These are phyloP conservation scores for Otocyon megalotis DNA, from an alignment of 2,113 vertebrate genomes.

Conservation along the genomic window DNA sequence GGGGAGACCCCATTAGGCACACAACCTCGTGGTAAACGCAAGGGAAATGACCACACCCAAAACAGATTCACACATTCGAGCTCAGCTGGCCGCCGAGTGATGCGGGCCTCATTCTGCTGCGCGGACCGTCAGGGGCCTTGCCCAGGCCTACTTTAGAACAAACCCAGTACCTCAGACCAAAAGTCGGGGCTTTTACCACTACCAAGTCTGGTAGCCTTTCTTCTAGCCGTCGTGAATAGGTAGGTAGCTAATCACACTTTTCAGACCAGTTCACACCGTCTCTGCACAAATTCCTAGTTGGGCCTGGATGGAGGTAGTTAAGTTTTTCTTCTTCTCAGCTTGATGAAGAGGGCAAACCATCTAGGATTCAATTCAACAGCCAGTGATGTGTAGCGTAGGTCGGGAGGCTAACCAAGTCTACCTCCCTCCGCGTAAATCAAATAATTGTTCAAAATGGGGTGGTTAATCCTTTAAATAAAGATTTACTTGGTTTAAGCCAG, in stretches of 20 bases:
- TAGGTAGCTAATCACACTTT: conserved; percentile 62
- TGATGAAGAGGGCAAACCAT: background rate
- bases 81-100: conserved; percentile 71
- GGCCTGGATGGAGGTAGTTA: conserved; percentile 15
- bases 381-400: conserved; percentile 45
- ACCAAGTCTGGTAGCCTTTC: conserved; percentile 71
- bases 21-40: conserved; percentile 73
- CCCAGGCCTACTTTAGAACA: conserved; percentile 85
- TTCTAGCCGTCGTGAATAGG: conserved; percentile 82
- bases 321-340: background rate
- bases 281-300: conserved; percentile 72
- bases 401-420: conserved; percentile 8
- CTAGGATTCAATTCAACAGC: background rate
- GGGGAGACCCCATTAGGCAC: conserved; percentile 74
- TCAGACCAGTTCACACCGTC: conserved; percentile 69
- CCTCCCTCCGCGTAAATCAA: conserved; percentile 37
- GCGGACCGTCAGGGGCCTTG: conserved; percentile 79
- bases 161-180: conserved; percentile 89
- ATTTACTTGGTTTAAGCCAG: conserved; percentile 48
- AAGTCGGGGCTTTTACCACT: conserved; percentile 82
- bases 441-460: conserved; percentile 39
- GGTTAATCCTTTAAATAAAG: conserved; percentile 26
- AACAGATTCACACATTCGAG: conserved; percentile 49
- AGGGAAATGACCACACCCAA: conserved; percentile 70
- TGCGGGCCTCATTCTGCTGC: conserved; percentile 76